Conservation (phyloP, 2,888 invertebrate species). For the Drosophila imparisetae region DNA sequence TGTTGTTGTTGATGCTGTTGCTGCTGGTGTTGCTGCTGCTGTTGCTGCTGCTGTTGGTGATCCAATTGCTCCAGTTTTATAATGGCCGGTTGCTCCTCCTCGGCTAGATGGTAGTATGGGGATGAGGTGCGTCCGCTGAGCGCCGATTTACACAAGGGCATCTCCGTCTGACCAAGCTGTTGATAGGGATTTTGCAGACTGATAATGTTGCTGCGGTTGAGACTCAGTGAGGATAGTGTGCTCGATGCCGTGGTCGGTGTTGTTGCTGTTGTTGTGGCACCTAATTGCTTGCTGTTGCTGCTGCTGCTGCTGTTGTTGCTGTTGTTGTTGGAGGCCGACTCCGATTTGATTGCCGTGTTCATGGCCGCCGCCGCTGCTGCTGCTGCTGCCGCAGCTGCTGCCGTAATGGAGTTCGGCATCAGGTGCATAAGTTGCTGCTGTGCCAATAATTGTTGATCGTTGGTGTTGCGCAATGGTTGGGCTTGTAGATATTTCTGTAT, state of each 20-base stretch:
- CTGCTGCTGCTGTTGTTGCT: constrained; percentile 52
- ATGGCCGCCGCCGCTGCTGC: constrained; percentile 51
- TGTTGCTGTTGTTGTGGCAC: constrained; percentile 58
- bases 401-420: constrained; percentile 72
- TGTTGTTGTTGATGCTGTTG: constrained; percentile 73
- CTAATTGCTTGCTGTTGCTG: constrained; percentile 49
- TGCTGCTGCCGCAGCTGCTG: constrained; percentile 59
- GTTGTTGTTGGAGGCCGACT: constrained; percentile 50
- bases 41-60: constrained; percentile 60
- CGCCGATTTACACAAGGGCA: constrained; percentile 61
- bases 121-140: constrained; percentile 53
- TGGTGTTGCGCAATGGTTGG: constrained; percentile 71
- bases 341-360: constrained; percentile 67
- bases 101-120: constrained; percentile 58
- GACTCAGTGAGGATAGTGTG: constrained; percentile 71
- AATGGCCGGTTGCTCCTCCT: constrained; percentile 48
- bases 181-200: constrained; percentile 70
- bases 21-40: constrained; percentile 65
- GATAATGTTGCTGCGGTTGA: constrained; percentile 71
- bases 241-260: constrained; percentile 76
- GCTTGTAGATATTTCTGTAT: constrained; percentile 83
- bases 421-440: constrained; percentile 72
- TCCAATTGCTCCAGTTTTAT: constrained; percentile 74
- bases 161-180: constrained; percentile 65
- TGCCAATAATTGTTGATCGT: constrained; percentile 66